These are phyloP conservation scores for Ennomos quercinarius DNA, from an alignment of 2,888 invertebrate species.

Conservation along the genomic window DNA sequence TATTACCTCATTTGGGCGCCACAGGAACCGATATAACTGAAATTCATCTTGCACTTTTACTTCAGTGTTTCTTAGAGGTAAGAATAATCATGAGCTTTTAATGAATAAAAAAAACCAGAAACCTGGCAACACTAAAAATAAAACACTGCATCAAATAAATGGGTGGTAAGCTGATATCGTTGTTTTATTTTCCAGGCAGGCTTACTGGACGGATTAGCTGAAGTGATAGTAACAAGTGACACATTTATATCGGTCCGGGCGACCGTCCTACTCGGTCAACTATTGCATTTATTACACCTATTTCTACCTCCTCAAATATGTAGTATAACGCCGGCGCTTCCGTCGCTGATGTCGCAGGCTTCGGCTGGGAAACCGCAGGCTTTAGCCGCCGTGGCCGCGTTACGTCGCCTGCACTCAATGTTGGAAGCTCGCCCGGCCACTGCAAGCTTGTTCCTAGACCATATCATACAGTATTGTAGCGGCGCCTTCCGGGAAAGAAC, in stretches of 20 bases:
- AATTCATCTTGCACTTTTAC: constrained; percentile 94
- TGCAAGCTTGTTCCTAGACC: constrained; percentile 93
- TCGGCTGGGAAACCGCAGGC: constrained; percentile 92
- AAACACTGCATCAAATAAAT: too few relatives aligned
- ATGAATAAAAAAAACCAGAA: background rate
- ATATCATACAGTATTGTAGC: constrained; percentile 88
- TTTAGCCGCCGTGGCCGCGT: constrained; percentile 91
- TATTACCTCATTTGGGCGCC: constrained; percentile 94
- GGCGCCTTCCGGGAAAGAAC: constrained; percentile 66
- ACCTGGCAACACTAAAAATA: too few relatives aligned
- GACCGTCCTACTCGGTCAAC: constrained; percentile 94
- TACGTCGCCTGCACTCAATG: constrained; percentile 92
- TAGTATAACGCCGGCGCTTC: constrained; percentile 89
- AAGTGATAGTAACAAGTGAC: constrained; percentile 96
- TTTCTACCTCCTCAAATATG: constrained; percentile 95
- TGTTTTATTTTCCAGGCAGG: constrained; percentile 84
- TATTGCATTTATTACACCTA: constrained; percentile 94
- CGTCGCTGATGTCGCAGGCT: constrained; percentile 92
- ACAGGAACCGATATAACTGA: constrained; percentile 95
- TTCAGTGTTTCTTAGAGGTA: constrained; percentile 94
- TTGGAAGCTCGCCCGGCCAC: constrained; percentile 93
- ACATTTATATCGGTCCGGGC: constrained; percentile 96
- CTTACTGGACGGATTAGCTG: constrained; percentile 94
- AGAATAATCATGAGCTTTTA: background rate
- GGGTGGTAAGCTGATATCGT: background rate